Evolutionary conservation across 1,140 invertebrate genomes (phyloP), one percentile per base, ranked within the genome.

Genomic region (Zophobas morio): DNA sequence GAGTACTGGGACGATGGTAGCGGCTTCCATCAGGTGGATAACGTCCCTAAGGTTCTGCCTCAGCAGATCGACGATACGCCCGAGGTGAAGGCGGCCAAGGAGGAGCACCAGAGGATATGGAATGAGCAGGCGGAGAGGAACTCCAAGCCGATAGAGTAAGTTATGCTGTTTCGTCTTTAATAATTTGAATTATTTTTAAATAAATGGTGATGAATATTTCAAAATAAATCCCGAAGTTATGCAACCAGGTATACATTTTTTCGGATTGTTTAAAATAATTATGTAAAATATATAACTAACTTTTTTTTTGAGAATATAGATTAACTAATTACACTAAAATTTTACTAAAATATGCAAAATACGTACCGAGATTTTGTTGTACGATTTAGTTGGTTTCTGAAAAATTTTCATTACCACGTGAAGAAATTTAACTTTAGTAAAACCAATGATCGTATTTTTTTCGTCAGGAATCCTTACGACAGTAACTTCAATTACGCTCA

Each of bases 11-110:
- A 91, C 63, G 90, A 92, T 82, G 87, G 87, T 78, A 86, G 88
- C 75, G 91, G 91, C 47, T 92, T 92, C 87, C 91, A 92, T 86
- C 91, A 92, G 73, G 88, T 90, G 73, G 91, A 92, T 83, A 92
- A 92, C 82, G 86, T 91, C 20, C 90, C 90, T 1, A 89, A 90
- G 66, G 87, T 89, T 46, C 86, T 88, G 49, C 88, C 90, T 54
- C 84, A 87, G 82, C 90, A 89, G 0, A 87, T 89, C 37, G 88
- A 91, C 75, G 91, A 92, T 79, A 88, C 88, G 0, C 88, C 88
- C 1, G 91, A 89, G 42, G 90, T 92, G 1, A 86, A 88, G 63
- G 88, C 87, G 60, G 91, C 90, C 70, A 90, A 90, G 78, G 88
- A 91, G 66, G 90, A 89, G 60, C 90, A 91, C 84, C 88, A 90